Base-by-base conservation (phyloP, 2,888 invertebrate genomes). In the Xiphydria camelus region DNA sequence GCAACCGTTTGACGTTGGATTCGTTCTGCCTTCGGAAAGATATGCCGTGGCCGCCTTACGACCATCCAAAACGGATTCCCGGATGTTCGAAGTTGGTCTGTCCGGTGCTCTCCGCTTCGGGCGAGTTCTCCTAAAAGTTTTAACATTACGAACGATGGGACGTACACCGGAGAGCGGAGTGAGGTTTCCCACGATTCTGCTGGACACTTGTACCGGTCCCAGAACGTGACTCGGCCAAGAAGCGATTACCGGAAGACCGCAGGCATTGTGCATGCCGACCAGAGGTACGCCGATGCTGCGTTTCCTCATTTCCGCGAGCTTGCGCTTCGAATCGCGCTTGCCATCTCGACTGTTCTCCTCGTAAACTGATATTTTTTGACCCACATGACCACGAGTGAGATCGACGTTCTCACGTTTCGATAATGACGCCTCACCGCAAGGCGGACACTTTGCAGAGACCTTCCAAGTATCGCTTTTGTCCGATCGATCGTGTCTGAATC, bases 221-320 rank as follows among this genome's bases (percentile, higher is more conserved):
- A 53, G 31, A 5, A 38, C 33, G 15, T 44, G 40, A n/a, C 46
- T 43, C 19, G 57, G 49, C 61, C 61, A 61, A 1, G 51, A 52
- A 6, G 62, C 64, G 5, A 70, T 52, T 2, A 69, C 61, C 1
- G 71, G 71, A 17, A 71, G 59, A 19, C 70, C 68, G 17, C 69
- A 65, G 15, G 66, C 62, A 25, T 67, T 65, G 23, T 70, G 73
- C 75, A 75, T 75, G 2, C 75, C 75, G 0, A 75, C 68, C 6
- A 75, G 43, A 0, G 75, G 75, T 2, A 75, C 73, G 0, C 75
- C 75, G 9, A 74, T 61, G 0, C 57, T 50, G 15, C 61, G 58
- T 31, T 57, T 62, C 4, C 45, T 59, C 3, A 43, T 14, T 2
- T 57, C 55, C 0, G 49, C 35, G 14, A 45, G n/a, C 41, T 33